These are phyloP conservation scores for Platerodrilus igneus DNA, from an alignment of 2,888 invertebrate genomes.

Conservation along the genomic window DNA sequence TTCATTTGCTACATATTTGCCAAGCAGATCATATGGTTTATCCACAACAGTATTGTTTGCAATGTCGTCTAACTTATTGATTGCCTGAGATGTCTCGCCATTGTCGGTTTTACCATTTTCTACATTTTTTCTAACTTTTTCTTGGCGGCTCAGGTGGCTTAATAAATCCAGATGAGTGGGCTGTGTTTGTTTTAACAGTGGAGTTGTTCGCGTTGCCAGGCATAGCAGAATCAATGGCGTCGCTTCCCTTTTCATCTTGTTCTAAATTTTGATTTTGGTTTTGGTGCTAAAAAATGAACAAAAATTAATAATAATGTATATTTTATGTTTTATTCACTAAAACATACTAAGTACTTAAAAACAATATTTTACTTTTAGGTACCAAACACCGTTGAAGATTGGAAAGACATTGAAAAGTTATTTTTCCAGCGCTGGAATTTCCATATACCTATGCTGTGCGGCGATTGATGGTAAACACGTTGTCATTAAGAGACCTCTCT, in stretches of 20 bases:
- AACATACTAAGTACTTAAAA: not conserved
- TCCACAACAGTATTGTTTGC: slow-evolving; percentile 14
- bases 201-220: slow-evolving; percentile 11
- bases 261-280: slow-evolving; percentile 16
- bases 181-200: slow-evolving; percentile 13
- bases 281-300: slow-evolving; percentile 19
- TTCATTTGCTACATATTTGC: slow-evolving; percentile 27
- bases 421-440: slow-evolving; percentile 12
- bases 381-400: slow-evolving; percentile 13
- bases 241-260: slow-evolving; percentile 15
- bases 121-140: too few species aligned
- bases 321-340: not conserved
- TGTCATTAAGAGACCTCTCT: slow-evolving; percentile 7
- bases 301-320: slow-evolving; percentile 7
- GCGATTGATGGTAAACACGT: slow-evolving; percentile 9
- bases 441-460: too few species aligned
- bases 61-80: slow-evolving; percentile 22
- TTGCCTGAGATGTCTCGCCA: slow-evolving; percentile 22
- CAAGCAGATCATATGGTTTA: slow-evolving; percentile 27
- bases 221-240: slow-evolving; percentile 7
- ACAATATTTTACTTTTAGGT: slow-evolving; percentile 6
- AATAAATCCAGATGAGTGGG: too few species aligned
- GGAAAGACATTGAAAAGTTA: slow-evolving; percentile 12
- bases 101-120: slow-evolving; percentile 13
- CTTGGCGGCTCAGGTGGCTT: too few species aligned